Evolutionary conservation across 2,113 vertebrate genomes (phyloP), one percentile per base, ranked within the genome.

Genomic region (Lophius piscatorius): DNA sequence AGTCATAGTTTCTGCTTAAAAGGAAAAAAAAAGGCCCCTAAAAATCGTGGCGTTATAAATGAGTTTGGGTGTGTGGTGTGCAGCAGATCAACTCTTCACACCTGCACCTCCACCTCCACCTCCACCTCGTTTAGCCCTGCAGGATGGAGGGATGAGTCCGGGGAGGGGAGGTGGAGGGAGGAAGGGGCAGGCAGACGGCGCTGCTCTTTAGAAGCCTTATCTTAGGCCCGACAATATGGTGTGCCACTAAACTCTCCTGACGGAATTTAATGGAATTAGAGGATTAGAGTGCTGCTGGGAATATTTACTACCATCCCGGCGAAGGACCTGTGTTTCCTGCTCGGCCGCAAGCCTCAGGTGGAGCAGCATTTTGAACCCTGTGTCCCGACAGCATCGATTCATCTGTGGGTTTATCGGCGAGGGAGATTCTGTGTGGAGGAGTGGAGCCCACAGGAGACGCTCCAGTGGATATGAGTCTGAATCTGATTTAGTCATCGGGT

Each of bases 201-300:
- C 11, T 69, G 65, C 47, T 46, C 82, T 81, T 84, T 88, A 85
- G 84, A 88, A 72, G 78, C 79, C 85, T 88, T 82, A 87, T 82
- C 85, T 89, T 82, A 74, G 84, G 74, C 68, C 80, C 26, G 31
- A 49, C 85, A 85, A 80, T 88, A 87, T 89, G 88, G 76, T 83
- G 85, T 73, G 82, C 63, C 74, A 70, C 83, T 90, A 84, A 89
- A 89, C 85, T 81, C 88, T 84, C 73, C 82, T 80, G 80, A 86
- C 38, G 82, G 83, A 82, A 52, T 81, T 70, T 87, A 90, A 88
- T 81, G 88, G 81, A 78, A 88, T 92, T 90, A 92, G 73, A 55
- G 90, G 91, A 92, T 92, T 92, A 92, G 21, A 47, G 54, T 68
- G 62, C 63, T 65, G 78, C 80, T 63, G 76, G 22, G 61, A 62